Evolutionary conservation across 2,888 invertebrate genomes (phyloP), one percentile per base, ranked within the genome.

Genomic region (Isotomurus palustris): DNA sequence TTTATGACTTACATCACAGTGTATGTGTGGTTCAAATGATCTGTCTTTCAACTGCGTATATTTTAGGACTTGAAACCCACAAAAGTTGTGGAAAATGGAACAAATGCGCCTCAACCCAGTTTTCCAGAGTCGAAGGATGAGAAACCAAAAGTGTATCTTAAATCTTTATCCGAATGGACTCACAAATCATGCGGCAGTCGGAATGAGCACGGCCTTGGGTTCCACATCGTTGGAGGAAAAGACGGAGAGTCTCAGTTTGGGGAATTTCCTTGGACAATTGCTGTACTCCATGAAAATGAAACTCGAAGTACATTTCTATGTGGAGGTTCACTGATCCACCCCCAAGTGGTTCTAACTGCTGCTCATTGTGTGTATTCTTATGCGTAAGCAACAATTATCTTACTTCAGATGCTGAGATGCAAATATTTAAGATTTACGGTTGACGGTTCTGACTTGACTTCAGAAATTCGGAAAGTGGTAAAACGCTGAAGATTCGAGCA

Each of bases 221-320:
- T 85, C 68, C 77, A 84, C n/a, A 87, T 86, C 32, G 83, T 81
- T 0, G 83, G 84, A 0, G 80, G 81, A 19, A 73, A 72, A 0
- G 79, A 85, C 62, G 79, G 85, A 63, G 88, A 88, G 72, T 80
- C 82, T 0, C 82, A 86, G 70, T 88, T 84, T 63, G 89, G 84
- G 0, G 88, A 89, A 74, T 88, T 87, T 73, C 87, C 88, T 0
- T 89, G 88, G 89, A 86, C 87, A 84, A 82, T 85, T 0, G 87
- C 87, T 0, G 76, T 88, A 21, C 45, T 53, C 27, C 25, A 56
- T 14, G 28, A 53, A 44, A 53, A 56, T 2, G 41, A 53, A 10
- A 73, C 80, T 2, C 73, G 80, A 41, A 80, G 79, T 68, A 77
- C 82, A 27, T 90, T 87, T 74, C 80, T 85, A 24, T 89, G 89